Evolutionary conservation across 2,113 vertebrate species (phyloP).

Genomic region (Bombycilla garrulus): DNA sequence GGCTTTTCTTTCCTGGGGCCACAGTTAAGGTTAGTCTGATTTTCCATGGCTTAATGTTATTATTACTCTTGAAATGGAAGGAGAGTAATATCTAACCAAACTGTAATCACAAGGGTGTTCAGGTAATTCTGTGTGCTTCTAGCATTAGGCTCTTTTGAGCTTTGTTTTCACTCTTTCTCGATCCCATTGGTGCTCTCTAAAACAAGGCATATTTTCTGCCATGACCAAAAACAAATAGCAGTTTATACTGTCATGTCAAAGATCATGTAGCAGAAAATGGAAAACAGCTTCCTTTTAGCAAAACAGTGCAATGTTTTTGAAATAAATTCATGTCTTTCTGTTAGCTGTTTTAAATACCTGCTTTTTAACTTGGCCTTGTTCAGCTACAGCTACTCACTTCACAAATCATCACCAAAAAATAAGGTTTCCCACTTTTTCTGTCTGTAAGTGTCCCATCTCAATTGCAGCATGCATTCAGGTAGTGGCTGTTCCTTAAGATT

Average conservation of each 20-base stretch:
- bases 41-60: neutral
- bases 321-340: neutral
- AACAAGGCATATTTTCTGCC: neutral
- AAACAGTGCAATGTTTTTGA: neutral
- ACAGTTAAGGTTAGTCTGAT: slow-evolving; percentile 88
- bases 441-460: neutral
- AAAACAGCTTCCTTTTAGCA: neutral
- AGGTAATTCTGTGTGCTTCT: neutral
- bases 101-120: neutral
- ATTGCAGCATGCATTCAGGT: neutral
- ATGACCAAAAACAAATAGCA: neutral
- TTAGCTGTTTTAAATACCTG: neutral
- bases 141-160: neutral
- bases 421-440: neutral
- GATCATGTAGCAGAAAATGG: neutral
- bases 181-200: neutral
- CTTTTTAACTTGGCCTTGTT: neutral
- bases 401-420: neutral
- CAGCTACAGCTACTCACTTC: neutral
- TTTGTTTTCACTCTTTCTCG: neutral
- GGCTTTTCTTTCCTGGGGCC: slow-evolving; percentile 98
- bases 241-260: slow-evolving; percentile 12
- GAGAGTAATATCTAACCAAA: neutral
- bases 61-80: neutral
- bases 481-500: neutral